Evolutionary conservation across 1,140 invertebrate genomes (phyloP).

Genomic region (Drosophila paulistorum): DNA sequence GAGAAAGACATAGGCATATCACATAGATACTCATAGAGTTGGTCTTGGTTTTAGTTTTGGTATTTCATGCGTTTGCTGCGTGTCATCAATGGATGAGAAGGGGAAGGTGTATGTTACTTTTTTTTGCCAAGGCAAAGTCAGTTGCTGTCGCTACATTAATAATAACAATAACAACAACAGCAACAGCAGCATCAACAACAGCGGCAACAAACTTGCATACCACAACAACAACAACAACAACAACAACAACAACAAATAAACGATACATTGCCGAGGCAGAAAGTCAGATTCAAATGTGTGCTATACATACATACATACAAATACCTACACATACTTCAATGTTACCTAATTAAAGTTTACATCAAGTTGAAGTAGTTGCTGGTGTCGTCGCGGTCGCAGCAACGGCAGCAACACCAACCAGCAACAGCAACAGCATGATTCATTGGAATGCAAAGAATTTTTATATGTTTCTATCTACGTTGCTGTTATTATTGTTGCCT

Average conservation of each 20-base stretch:
- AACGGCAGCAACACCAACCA: constrained; percentile 52
- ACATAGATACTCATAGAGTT: constrained; percentile 68
- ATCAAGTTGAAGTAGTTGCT: constrained; percentile 54
- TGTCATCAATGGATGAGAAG: constrained; percentile 10
- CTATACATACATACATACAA: constrained; percentile 29
- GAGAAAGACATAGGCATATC: constrained; percentile 51
- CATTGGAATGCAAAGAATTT: constrained; percentile 81
- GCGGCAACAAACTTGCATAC: constrained; percentile 42
- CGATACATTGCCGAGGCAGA: neutral
- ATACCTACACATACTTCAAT: constrained; percentile 77
- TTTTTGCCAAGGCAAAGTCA: constrained; percentile 15
- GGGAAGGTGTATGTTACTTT: neutral
- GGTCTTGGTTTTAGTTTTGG: constrained; percentile 22
- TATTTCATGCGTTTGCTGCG: constrained; percentile 41
- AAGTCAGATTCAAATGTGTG: constrained; percentile 16
- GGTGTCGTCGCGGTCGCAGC: constrained; percentile 61
- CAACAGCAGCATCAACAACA: neutral
- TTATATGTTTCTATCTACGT: constrained; percentile 79
- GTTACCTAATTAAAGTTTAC: constrained; percentile 81
- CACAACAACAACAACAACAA: constrained; percentile 14
- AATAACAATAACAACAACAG: constrained; percentile 34
- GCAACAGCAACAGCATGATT: constrained; percentile 65
- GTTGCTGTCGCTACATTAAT: constrained; percentile 49
- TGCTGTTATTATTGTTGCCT: constrained; percentile 34
- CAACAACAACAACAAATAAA: neutral